Evolutionary conservation across 2,888 invertebrate species (phyloP).

Genomic region (Drosophila siamana): DNA sequence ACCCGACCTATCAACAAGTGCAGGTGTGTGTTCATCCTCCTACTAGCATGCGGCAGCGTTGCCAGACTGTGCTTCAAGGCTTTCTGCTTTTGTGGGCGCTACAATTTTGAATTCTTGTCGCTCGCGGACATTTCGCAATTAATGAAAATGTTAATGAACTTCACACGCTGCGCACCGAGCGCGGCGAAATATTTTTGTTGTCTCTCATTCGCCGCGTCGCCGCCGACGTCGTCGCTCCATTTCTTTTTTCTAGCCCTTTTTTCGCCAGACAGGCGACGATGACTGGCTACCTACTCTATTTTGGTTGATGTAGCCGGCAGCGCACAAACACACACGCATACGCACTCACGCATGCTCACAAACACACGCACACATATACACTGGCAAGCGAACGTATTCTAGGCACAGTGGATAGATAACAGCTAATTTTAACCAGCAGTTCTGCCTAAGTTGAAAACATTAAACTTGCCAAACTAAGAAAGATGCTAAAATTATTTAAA

Average conservation of each 20-base stretch:
- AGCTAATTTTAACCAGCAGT: background rate
- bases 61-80: constrained; percentile 25
- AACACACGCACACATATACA: constrained; percentile 23
- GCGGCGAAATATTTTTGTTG: constrained; percentile 45
- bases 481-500: background rate
- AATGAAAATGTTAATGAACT: constrained; percentile 85
- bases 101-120: constrained; percentile 56
- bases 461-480: background rate
- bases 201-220: constrained; percentile 21
- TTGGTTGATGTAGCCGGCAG: constrained; percentile 47
- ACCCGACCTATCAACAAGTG: constrained; percentile 83
- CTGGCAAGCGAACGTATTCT: constrained; percentile 48
- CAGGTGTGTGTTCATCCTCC: constrained; percentile 63
- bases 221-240: constrained; percentile 32
- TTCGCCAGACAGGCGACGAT: constrained; percentile 42
- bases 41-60: background rate
- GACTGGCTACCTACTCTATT: constrained; percentile 57
- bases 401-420: background rate
- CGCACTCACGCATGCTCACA: constrained; percentile 13
- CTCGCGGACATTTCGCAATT: constrained; percentile 73
- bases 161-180: constrained; percentile 73
- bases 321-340: constrained; percentile 27
- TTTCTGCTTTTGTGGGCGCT: constrained; percentile 40
- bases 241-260: constrained; percentile 50
- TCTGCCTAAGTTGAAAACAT: background rate